These are phyloP conservation scores for Picus viridis DNA, from an alignment of 2,797 vertebrate genomes.

Conservation along the genomic window DNA sequence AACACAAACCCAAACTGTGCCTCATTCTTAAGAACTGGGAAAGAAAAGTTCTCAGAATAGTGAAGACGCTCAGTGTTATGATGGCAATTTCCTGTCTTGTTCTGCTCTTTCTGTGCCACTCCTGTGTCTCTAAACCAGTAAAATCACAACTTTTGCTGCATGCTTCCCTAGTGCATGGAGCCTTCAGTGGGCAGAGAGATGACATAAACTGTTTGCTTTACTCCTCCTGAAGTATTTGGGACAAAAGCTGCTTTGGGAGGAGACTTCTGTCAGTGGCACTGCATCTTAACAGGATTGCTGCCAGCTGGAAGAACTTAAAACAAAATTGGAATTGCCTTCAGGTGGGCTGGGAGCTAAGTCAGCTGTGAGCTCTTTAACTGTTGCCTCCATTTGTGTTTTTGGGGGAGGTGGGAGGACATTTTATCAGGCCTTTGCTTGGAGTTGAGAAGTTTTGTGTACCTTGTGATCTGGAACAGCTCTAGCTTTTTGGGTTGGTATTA, in stretches of 20 bases:
- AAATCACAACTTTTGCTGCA: not conserved
- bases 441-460: not conserved
- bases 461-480: not conserved
- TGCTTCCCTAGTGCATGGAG: not conserved
- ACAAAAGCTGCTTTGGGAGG: not conserved
- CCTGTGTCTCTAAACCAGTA: not conserved
- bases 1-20: not conserved
- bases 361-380: not conserved
- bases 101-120: not conserved
- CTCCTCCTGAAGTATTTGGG: not conserved
- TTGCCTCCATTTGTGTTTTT: not conserved
- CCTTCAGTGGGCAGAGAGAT: not conserved
- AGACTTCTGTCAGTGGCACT: not conserved
- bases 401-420: not conserved
- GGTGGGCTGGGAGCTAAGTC: not conserved
- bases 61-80: not conserved
- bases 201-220: not conserved
- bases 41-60: not conserved
- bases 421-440: not conserved
- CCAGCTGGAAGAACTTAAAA: constrained; percentile 23
- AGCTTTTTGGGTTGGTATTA: not conserved
- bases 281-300: not conserved
- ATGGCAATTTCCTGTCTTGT: not conserved
- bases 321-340: not conserved
- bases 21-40: not conserved